Percentiles rank a stretch among this genome's conserved stretches.
Conservation (phyloP, 2,113 vertebrate genomes). For the Xyliphius kryptos region DNA sequence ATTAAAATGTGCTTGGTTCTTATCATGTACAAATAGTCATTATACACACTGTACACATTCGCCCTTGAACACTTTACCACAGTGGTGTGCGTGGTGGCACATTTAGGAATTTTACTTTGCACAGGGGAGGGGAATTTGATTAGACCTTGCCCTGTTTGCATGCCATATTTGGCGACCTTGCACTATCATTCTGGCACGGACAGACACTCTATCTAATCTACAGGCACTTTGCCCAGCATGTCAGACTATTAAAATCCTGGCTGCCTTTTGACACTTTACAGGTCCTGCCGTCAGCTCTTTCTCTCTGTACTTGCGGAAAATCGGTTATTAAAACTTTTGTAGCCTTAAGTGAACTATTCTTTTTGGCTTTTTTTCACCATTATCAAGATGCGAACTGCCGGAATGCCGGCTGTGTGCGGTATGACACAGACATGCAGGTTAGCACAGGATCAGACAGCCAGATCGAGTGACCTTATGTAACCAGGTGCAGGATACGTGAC, state of each 20-base stretch:
- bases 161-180: slow-evolving; percentile 28
- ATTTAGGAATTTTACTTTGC: slow-evolving; percentile 8
- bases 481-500: neutral
- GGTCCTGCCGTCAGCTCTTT: neutral
- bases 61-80: too few species aligned
- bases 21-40: too few species aligned
- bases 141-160: slow-evolving; percentile 19
- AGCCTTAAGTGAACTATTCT: neutral
- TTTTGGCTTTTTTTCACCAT: slow-evolving; percentile 2
- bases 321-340: slow-evolving; percentile 4
- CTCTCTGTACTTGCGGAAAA: neutral
- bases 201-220: slow-evolving; percentile 23
- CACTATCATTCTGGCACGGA: slow-evolving; percentile 20
- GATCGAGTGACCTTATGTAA: slow-evolving; percentile 10
- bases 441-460: slow-evolving; percentile 8
- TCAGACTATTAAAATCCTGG: slow-evolving; percentile 12
- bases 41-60: too few species aligned
- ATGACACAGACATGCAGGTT: neutral
- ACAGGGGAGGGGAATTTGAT: neutral
- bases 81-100: neutral
- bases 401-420: neutral
- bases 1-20: too few species aligned
- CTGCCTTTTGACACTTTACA: slow-evolving; percentile 7
- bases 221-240: slow-evolving; percentile 24
- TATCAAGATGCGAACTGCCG: slow-evolving; percentile 13